A percentile compares a stretch with the other conserved stretches of the same genome.
These are phyloP conservation scores for Anoplopoma fimbria DNA, from an alignment of 2,113 vertebrate species.

Conservation along the genomic window DNA sequence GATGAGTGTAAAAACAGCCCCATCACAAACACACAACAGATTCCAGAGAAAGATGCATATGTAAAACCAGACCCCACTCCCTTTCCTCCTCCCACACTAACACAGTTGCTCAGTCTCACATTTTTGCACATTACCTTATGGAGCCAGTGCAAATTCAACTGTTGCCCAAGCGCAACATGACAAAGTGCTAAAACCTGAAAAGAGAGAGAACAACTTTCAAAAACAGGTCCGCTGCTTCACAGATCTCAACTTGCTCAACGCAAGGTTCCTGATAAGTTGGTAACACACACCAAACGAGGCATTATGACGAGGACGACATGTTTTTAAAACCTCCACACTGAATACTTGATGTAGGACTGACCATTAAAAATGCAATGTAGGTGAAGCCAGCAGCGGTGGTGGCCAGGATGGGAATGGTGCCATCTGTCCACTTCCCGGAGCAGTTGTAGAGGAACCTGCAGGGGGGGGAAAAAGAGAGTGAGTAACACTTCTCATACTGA, in stretches of 20 bases:
- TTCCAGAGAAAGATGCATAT: slow-evolving; percentile 11
- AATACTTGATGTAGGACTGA: slow-evolving; percentile 68
- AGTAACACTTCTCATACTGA: slow-evolving; percentile 15
- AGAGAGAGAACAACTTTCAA: neutral
- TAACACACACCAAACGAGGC: neutral
- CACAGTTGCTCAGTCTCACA: neutral
- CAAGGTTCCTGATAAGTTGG: too few relatives aligned
- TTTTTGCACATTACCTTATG: slow-evolving; percentile 90
- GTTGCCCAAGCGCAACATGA: slow-evolving; percentile 94
- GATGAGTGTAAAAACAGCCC: neutral
- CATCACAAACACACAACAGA: neutral
- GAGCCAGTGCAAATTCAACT: slow-evolving; percentile 97
- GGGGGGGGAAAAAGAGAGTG: neutral
- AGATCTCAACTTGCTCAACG: slow-evolving; percentile 19
- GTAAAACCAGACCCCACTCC: neutral
- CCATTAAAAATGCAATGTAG: slow-evolving; percentile 92
- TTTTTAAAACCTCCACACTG: neutral
- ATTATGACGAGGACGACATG: neutral
- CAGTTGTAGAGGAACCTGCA: slow-evolving; percentile 95
- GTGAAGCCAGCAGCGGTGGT: slow-evolving; percentile 92
- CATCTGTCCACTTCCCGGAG: slow-evolving; percentile 95
- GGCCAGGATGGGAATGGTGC: slow-evolving; percentile 93
- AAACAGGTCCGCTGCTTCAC: slow-evolving; percentile 26
- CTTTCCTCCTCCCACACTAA: slow-evolving; percentile 10
- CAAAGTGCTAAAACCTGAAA: slow-evolving; percentile 93